Percentiles rank a stretch among this genome's conserved stretches.
Evolutionary conservation across 2,888 invertebrate species (phyloP).

Genomic region (Tinea semifulvella): DNA sequence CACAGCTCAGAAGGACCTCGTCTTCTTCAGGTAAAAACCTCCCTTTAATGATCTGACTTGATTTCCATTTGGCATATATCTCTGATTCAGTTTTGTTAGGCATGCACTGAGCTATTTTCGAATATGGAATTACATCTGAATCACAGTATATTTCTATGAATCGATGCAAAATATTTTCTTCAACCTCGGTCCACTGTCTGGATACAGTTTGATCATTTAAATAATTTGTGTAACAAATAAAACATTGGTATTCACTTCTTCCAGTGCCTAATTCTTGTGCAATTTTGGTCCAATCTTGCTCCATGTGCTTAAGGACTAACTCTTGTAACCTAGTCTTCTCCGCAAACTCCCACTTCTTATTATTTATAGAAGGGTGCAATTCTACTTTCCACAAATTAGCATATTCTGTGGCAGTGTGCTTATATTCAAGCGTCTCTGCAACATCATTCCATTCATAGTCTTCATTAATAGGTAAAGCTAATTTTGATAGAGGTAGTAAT

Average conservation of each 20-base stretch:
- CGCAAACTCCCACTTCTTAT: not conserved
- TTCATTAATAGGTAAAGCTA: not conserved
- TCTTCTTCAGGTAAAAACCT: conserved; percentile 8
- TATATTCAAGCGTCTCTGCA: not conserved
- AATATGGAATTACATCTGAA: not conserved
- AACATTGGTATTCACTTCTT: conserved; percentile 1
- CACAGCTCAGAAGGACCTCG: not conserved
- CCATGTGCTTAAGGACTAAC: not conserved
- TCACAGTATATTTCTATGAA: not conserved
- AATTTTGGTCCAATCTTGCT: not conserved
- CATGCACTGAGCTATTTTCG: not conserved
- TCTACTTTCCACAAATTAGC: conserved; percentile 1
- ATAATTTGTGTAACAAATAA: not conserved
- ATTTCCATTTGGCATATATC: not conserved
- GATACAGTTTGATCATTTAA: not conserved
- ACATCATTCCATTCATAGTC: conserved; percentile 4
- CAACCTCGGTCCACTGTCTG: not conserved
- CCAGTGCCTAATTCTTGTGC: not conserved
- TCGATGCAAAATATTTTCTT: not conserved
- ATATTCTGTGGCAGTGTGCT: not conserved
- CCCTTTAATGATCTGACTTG: not conserved
- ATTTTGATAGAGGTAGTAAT: not conserved
- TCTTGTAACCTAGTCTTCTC: not conserved
- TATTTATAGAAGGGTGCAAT: conserved; percentile 2
- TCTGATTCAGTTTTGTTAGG: not conserved